Percentiles rank a stretch among this genome's conserved stretches.
Conservation (phyloP, 2,888 invertebrate species). For the Gonocerus acuteangulatus region DNA sequence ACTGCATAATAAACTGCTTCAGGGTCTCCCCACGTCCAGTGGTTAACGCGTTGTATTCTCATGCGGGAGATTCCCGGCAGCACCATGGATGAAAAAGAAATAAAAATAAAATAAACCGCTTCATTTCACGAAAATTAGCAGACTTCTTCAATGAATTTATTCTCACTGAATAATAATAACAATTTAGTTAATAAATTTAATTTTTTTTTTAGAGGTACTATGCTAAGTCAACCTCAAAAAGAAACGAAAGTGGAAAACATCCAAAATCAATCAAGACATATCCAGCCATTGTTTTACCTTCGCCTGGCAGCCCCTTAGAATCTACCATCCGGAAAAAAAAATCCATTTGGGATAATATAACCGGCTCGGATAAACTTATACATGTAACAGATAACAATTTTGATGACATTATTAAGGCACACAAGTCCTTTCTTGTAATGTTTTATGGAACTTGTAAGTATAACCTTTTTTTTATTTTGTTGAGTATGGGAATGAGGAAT, state of each 20-base stretch:
- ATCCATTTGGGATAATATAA: slow-evolving; percentile 8
- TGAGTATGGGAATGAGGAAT: not conserved
- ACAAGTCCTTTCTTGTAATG: slow-evolving; percentile 4
- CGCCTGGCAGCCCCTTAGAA: not conserved
- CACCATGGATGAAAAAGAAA: too few relatives aligned
- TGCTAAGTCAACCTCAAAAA: slow-evolving; percentile 7
- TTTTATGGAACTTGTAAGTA: slow-evolving; percentile 19
- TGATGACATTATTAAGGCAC: not conserved
- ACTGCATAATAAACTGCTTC: too few relatives aligned
- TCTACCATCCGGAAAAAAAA: not conserved
- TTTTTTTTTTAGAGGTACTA: slow-evolving; percentile 10
- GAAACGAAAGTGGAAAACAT: not conserved
- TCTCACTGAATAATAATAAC: too few relatives aligned
- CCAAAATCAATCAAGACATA: not conserved
- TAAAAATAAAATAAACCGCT: too few relatives aligned
- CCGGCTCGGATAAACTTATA: slow-evolving; percentile 10
- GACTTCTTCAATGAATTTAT: too few relatives aligned
- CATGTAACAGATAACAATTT: slow-evolving; percentile 16
- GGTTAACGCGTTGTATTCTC: too few relatives aligned
- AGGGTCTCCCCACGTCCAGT: too few relatives aligned
- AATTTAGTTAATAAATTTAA: too few relatives aligned
- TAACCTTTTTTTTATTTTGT: not conserved
- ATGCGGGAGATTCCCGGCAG: too few relatives aligned
- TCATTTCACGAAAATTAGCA: too few relatives aligned
- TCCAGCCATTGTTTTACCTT: slow-evolving; percentile 4